Evolutionary conservation across 2,888 invertebrate species (phyloP).

Genomic region (Ecdyonurus torrentis): DNA sequence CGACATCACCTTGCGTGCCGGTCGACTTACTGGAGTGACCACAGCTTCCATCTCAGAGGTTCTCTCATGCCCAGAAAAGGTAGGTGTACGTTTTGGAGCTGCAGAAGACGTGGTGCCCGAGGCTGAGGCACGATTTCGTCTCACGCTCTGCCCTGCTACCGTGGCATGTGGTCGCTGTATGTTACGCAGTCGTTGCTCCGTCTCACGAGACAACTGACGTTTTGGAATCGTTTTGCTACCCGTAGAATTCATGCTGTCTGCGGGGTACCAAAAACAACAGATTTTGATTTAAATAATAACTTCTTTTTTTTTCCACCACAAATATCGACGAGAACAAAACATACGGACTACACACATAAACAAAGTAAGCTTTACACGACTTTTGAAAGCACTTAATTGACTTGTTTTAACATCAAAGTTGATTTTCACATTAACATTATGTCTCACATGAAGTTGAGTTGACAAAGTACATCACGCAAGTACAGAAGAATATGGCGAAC

Average conservation of each 20-base stretch:
- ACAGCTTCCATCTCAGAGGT: neutral
- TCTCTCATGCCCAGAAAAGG: neutral
- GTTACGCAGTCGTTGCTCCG: neutral
- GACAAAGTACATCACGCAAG: too few relatives aligned
- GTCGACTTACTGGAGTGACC: neutral
- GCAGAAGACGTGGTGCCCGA: neutral
- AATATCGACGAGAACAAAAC: too few relatives aligned
- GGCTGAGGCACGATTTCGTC: neutral
- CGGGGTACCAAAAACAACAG: too few relatives aligned
- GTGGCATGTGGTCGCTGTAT: neutral
- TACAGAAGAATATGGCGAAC: too few relatives aligned
- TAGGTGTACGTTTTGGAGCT: neutral
- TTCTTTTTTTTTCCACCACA: too few relatives aligned
- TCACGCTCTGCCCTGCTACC: neutral
- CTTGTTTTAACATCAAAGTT: too few relatives aligned
- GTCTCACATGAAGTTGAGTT: too few relatives aligned
- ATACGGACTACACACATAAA: too few relatives aligned
- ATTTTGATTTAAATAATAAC: too few relatives aligned
- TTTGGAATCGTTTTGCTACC: neutral
- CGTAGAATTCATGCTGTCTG: neutral
- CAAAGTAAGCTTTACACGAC: too few relatives aligned
- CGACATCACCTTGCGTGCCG: neutral
- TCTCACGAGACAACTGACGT: neutral
- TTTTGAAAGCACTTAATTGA: too few relatives aligned
- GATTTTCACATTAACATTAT: too few relatives aligned